Percentiles rank a stretch among this genome's conserved stretches.
Evolutionary conservation across 2,113 vertebrate species (phyloP).

Genomic region (Microcebus griseorufus): DNA sequence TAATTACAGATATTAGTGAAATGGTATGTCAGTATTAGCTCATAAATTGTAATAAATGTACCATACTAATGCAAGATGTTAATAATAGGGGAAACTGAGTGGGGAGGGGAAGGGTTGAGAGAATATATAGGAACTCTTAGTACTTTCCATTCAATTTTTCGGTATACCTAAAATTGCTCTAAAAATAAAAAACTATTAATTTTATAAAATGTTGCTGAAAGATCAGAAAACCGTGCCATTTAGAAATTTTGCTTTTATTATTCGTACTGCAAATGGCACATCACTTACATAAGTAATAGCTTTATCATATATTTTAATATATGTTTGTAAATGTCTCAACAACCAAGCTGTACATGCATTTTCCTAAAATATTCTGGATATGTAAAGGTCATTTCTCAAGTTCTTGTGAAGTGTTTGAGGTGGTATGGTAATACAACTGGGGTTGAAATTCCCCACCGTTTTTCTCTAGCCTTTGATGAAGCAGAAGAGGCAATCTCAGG

Average conservation of each 20-base stretch:
- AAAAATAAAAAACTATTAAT: background rate
- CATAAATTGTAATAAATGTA: background rate
- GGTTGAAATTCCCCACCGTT: slow-evolving; percentile 10
- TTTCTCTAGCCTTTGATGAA: slow-evolving; percentile 51
- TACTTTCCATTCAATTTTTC: background rate
- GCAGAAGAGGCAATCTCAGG: slow-evolving; percentile 10
- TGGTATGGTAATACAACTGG: background rate
- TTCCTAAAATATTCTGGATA: slow-evolving; percentile 25
- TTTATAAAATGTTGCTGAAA: background rate
- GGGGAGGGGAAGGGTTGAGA: too few relatives aligned
- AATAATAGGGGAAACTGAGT: background rate
- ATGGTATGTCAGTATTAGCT: background rate
- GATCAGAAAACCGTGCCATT: background rate
- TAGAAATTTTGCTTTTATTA: slow-evolving; percentile 38
- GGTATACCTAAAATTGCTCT: background rate
- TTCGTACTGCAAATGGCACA: background rate
- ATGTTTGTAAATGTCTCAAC: slow-evolving; percentile 4
- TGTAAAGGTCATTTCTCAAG: slow-evolving; percentile 44
- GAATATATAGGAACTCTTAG: background rate
- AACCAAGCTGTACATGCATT: background rate
- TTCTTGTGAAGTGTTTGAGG: slow-evolving; percentile 41
- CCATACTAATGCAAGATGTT: background rate
- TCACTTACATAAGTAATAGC: background rate
- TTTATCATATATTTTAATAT: background rate
- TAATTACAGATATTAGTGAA: background rate